phyloP scores from a whole-genome alignment of 2,797 vertebrate genomes.

The Myotis pilosus region DNA sequence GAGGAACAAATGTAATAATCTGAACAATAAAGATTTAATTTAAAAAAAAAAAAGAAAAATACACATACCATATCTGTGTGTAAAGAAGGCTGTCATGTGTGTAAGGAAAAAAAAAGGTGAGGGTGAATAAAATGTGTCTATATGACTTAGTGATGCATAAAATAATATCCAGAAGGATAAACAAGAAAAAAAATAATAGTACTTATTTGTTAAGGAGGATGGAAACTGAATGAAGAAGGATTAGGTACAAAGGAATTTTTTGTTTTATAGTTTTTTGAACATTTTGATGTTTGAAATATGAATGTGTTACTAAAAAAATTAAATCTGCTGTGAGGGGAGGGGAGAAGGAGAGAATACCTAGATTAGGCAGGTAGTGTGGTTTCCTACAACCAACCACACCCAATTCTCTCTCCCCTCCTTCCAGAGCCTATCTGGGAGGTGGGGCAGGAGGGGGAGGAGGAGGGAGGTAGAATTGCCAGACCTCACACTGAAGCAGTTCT shows the following conservation, averaged over 20 bases:
- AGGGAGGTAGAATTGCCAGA: background rate
- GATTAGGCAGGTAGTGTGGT: background rate
- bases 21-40: too few species aligned
- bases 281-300: background rate
- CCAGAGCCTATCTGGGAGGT: background rate
- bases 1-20: too few species aligned
- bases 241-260: background rate
- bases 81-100: background rate
- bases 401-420: background rate
- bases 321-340: background rate
- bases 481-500: background rate
- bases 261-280: background rate
- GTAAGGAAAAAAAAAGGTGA: background rate
- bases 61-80: background rate
- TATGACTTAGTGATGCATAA: background rate
- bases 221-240: background rate
- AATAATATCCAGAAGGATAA: background rate
- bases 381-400: conserved; percentile 29
- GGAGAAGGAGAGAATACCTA: background rate
- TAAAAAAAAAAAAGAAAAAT: too few species aligned
- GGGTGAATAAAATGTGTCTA: background rate
- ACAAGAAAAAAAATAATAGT: background rate
- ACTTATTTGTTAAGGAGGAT: background rate
- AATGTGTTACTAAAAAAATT: conserved; percentile 34
- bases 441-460: too few species aligned